Conservation (phyloP, 2,113 vertebrate species). For the Solea senegalensis region DNA sequence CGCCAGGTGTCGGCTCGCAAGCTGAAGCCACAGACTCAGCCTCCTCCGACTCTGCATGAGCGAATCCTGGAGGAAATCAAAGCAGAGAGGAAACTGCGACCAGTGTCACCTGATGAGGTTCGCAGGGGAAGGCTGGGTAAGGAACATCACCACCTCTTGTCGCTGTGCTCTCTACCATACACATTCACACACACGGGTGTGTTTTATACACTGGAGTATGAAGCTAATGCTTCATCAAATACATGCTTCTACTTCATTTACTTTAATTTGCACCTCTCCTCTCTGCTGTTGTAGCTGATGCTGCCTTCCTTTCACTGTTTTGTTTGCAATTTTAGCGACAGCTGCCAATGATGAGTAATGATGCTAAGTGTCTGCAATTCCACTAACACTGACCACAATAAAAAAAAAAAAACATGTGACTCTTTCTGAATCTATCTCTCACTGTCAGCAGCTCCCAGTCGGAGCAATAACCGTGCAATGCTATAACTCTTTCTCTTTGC, state of each 20-base stretch:
- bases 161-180: not conserved
- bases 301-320: conserved; percentile 33
- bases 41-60: conserved; percentile 94
- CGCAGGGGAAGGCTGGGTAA: conserved; percentile 89
- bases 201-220: not conserved
- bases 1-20: conserved; percentile 91
- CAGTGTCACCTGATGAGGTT: conserved; percentile 91
- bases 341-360: conserved; percentile 3
- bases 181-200: not conserved
- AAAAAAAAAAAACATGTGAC: conserved; percentile 8
- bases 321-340: conserved; percentile 38
- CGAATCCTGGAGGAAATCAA: conserved; percentile 96
- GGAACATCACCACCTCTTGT: conserved; percentile 24
- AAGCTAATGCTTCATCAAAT: conserved; percentile 19
- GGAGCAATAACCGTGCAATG: conserved; percentile 52
- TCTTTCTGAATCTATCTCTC: conserved; percentile 38
- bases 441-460: conserved; percentile 36
- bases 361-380: conserved; percentile 60
- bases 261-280: conserved; percentile 37
- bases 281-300: conserved; percentile 23
- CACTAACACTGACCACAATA: conserved; percentile 19
- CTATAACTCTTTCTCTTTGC: conserved; percentile 87
- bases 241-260: conserved; percentile 22
- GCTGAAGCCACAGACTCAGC: conserved; percentile 91
- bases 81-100: conserved; percentile 92